Conservation (phyloP, 92 coral and sea anemone species). For the Nematostella vectensis region DNA sequence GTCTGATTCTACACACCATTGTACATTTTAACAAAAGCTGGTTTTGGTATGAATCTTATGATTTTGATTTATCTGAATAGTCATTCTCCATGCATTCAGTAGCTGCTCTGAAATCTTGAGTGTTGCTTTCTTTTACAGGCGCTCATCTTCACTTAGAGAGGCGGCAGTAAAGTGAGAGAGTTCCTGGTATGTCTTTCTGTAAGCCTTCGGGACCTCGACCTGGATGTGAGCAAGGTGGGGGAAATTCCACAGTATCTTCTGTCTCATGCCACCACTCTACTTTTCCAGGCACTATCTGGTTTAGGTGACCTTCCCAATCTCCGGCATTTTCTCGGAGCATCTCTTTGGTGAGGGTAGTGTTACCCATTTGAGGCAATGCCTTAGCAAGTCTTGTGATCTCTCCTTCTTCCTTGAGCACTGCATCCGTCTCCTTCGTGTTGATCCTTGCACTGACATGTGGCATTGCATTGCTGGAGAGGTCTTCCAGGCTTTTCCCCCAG, state of each 20-base stretch:
- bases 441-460: conserved; percentile 15
- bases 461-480: conserved; percentile 31
- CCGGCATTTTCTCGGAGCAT: conserved; percentile 27
- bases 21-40: too few species aligned
- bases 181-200: too few species aligned
- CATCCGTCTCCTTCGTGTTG: background rate
- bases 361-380: conserved; percentile 21
- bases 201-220: too few species aligned
- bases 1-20: too few species aligned
- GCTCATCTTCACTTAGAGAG: too few species aligned
- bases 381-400: conserved; percentile 33
- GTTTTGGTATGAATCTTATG: too few species aligned
- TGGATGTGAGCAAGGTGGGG: too few species aligned
- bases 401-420: conserved; percentile 21
- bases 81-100: too few species aligned
- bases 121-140: too few species aligned
- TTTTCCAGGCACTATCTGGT: conserved; percentile 35
- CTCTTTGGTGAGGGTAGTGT: conserved; percentile 13
- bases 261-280: conserved; percentile 51
- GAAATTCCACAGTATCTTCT: conserved; percentile 41
- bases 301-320: conserved; percentile 42
- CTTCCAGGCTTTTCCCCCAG: conserved; percentile 34
- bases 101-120: too few species aligned
- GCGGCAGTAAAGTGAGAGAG: too few species aligned
- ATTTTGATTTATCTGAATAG: too few species aligned